Evolutionary conservation across 1,140 invertebrate genomes (phyloP).

Genomic region (Lasioglossum baleicum): DNA sequence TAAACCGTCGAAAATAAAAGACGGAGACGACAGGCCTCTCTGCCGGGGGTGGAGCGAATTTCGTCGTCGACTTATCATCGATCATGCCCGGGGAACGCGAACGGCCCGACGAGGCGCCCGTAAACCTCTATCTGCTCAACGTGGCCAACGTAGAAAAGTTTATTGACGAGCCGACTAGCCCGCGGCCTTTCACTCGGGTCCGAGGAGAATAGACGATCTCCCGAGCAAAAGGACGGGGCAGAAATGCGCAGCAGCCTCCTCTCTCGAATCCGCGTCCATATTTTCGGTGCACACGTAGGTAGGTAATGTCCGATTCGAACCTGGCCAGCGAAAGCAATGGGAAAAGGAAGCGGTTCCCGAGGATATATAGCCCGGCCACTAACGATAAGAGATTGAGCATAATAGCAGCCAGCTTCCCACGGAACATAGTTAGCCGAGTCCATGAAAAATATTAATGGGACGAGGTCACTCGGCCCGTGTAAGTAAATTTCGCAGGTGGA

Average conservation of each 20-base stretch:
- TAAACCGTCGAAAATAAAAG: constrained; percentile 37
- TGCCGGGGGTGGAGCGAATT: constrained; percentile 22
- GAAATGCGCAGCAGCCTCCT: too few species aligned
- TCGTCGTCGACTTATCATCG: constrained; percentile 43
- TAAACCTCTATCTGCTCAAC: constrained; percentile 44
- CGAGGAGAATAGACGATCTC: constrained; percentile 34
- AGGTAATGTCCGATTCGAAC: constrained; percentile 41
- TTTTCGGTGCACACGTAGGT: constrained; percentile 37
- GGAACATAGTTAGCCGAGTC: constrained; percentile 66
- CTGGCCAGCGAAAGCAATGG: constrained; percentile 12
- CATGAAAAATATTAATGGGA: constrained; percentile 77
- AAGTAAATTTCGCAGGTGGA: constrained; percentile 75
- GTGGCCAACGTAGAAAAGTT: constrained; percentile 33
- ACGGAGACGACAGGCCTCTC: not conserved
- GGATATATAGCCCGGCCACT: constrained; percentile 69
- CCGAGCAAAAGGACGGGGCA: not conserved
- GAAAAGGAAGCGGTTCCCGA: constrained; percentile 66
- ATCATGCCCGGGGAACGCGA: constrained; percentile 43
- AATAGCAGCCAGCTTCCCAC: constrained; percentile 70
- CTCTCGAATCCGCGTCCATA: constrained; percentile 21
- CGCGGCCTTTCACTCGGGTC: constrained; percentile 34
- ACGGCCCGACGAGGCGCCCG: constrained; percentile 4
- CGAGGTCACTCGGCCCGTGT: constrained; percentile 66
- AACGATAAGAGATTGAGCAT: constrained; percentile 75
- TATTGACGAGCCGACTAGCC: constrained; percentile 48